A percentile compares a stretch with the other conserved stretches of the same genome.
These are phyloP conservation scores for Leptarthrus brevirostris DNA, from an alignment of 2,888 invertebrate species.

Conservation along the genomic window DNA sequence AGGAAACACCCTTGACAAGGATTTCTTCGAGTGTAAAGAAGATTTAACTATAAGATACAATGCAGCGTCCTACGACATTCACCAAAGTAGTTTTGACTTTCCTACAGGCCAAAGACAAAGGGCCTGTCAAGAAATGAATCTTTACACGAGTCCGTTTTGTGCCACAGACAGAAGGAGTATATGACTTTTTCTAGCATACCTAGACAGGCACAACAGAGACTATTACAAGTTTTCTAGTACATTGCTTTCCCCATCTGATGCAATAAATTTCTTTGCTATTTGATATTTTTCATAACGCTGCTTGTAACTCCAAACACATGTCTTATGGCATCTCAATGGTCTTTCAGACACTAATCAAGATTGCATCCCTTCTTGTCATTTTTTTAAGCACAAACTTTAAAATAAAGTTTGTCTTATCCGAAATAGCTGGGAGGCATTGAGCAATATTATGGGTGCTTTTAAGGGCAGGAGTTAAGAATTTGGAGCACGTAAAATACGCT, in stretches of 20 bases:
- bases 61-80: neutral
- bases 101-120: constrained; percentile 19
- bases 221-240: neutral
- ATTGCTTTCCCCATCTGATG: neutral
- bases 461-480: too few relatives aligned
- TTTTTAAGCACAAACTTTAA: neutral
- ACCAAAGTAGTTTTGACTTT: constrained; percentile 10
- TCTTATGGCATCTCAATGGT: constrained; percentile 4
- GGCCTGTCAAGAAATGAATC: neutral
- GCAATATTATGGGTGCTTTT: too few relatives aligned
- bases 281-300: constrained; percentile 22
- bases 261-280: constrained; percentile 34
- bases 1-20: constrained; percentile 5
- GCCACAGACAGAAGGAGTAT: neutral
- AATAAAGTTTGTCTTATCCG: neutral
- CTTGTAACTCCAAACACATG: constrained; percentile 15
- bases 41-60: neutral
- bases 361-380: constrained; percentile 20
- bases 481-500: too few relatives aligned
- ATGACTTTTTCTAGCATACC: constrained; percentile 1
- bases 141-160: neutral
- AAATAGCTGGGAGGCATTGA: neutral
- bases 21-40: constrained; percentile 1
- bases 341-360: constrained; percentile 38
- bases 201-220: neutral